Conservation (phyloP, 1,140 invertebrate genomes). For the Drosophila mojavensis region DNA sequence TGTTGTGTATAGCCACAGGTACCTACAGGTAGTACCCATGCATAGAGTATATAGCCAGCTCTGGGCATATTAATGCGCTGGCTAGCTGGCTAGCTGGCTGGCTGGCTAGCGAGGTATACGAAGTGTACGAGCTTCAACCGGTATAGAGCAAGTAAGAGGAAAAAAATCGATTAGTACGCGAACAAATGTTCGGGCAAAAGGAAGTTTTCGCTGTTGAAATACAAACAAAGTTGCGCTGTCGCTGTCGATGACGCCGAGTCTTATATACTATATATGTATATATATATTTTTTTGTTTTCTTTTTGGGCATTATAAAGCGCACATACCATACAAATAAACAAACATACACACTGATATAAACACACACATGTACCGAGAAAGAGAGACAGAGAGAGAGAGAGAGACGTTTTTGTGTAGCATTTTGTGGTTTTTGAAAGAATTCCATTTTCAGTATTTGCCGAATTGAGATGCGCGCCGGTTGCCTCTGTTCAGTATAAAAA, state of each 20-base stretch:
- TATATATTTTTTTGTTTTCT: conserved; percentile 11
- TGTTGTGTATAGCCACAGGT: conserved; percentile 26
- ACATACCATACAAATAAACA: conserved; percentile 34
- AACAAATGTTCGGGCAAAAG: conserved; percentile 44
- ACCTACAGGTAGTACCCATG: conserved; percentile 3
- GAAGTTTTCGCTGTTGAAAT: conserved; percentile 52
- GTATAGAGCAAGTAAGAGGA: conserved; percentile 12
- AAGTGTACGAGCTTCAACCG: conserved; percentile 16
- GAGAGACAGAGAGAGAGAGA: conserved; percentile 24
- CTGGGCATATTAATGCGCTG: conserved; percentile 7
- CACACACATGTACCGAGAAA: conserved; percentile 1
- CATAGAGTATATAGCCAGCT: conserved; percentile 8
- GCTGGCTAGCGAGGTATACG: neutral
- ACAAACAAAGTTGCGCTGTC: conserved; percentile 35
- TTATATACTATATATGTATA: neutral
- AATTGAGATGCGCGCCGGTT: conserved; percentile 83
- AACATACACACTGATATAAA: conserved; percentile 8
- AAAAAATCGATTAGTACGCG: conserved; percentile 70
- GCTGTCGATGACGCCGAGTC: conserved; percentile 41
- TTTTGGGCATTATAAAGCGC: conserved; percentile 66
- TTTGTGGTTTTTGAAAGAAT: conserved; percentile 80
- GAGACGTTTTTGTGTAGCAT: conserved; percentile 71
- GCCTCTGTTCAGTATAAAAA: conserved; percentile 7
- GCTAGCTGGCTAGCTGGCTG: neutral
- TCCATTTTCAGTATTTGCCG: conserved; percentile 83